These are phyloP conservation scores for Cyclura pinguis DNA, from an alignment of 2,797 vertebrate species.

Conservation along the genomic window DNA sequence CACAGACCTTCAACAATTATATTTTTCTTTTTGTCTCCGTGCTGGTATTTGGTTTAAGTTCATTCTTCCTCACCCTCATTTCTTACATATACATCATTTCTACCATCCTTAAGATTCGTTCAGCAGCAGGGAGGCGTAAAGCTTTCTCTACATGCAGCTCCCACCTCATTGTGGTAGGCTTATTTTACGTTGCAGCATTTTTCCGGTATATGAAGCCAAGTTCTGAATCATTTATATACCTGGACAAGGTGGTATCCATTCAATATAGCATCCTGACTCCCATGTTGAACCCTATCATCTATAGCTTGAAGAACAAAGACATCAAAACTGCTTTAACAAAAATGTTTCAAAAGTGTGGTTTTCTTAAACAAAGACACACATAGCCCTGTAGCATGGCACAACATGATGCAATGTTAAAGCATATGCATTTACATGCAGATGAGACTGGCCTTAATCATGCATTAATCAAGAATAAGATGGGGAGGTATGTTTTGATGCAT, in stretches of 20 bases:
- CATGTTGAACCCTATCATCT: conserved; percentile 41
- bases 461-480: no score
- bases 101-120: conserved; percentile 3
- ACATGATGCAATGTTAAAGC: no score
- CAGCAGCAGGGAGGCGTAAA: neutral
- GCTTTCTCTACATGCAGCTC: conserved; percentile 27
- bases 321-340: neutral
- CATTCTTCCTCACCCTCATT: neutral
- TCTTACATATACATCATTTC: conserved; percentile 20
- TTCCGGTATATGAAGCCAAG: conserved; percentile 22
- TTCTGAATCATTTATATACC: conserved; percentile 21
- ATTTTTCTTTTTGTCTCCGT: neutral
- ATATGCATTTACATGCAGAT: no score
- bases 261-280: conserved; percentile 39
- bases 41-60: neutral
- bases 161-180: conserved; percentile 53
- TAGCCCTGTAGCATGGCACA: neutral
- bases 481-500: no score
- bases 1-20: neutral
- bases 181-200: conserved; percentile 55
- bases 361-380: no score
- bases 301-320: neutral
- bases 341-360: neutral
- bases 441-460: no score
- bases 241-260: conserved; percentile 57